phyloP scores from a whole-genome alignment of 2,113 vertebrate genomes.

The Andinoacara biseriatus region DNA sequence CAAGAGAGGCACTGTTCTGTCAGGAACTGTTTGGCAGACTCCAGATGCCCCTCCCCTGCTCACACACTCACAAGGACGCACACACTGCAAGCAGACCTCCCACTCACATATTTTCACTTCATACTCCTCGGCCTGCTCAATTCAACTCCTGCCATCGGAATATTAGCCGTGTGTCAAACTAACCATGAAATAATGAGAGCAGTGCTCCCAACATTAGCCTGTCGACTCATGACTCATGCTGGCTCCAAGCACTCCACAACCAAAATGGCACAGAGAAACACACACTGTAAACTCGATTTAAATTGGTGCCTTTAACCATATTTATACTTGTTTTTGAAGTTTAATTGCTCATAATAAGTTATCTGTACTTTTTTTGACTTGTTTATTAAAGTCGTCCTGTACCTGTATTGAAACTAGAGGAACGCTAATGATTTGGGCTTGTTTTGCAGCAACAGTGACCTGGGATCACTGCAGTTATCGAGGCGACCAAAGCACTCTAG shows the following conservation, averaged over 20 bases:
- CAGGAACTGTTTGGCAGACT: constrained; percentile 78
- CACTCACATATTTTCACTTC: constrained; percentile 66
- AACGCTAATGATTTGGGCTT: neutral
- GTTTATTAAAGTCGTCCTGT: neutral
- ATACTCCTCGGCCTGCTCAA: constrained; percentile 45
- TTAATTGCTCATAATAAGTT: neutral
- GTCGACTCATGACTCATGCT: constrained; percentile 42
- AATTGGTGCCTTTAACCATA: neutral
- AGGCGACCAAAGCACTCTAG: too few relatives aligned
- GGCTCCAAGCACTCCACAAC: constrained; percentile 9
- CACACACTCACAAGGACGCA: constrained; percentile 23
- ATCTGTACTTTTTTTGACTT: neutral
- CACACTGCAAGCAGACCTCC: constrained; percentile 62
- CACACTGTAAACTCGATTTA: constrained; percentile 21
- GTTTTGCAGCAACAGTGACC: neutral
- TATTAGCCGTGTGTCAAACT: constrained; percentile 70
- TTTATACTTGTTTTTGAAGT: neutral
- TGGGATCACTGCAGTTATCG: neutral
- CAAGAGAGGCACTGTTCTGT: constrained; percentile 79
- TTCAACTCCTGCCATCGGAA: constrained; percentile 63
- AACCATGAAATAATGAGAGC: constrained; percentile 68
- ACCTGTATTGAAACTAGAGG: neutral
- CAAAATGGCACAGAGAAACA: constrained; percentile 51
- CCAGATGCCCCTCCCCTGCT: constrained; percentile 61
- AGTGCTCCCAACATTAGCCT: constrained; percentile 54